Evolutionary conservation across 2,888 invertebrate genomes (phyloP).

Genomic region (Fabriciana adippe): DNA sequence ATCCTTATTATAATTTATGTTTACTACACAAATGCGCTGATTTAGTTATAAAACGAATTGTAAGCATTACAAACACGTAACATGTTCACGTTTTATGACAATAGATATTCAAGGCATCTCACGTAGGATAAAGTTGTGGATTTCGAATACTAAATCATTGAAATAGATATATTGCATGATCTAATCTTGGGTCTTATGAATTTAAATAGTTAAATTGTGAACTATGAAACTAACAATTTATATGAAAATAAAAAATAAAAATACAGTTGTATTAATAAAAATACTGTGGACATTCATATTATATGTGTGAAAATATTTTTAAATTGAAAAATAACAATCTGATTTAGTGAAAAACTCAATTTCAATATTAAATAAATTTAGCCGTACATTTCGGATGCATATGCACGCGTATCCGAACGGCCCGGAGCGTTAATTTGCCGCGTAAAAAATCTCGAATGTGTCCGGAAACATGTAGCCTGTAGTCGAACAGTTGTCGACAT

Average conservation of each 20-base stretch:
- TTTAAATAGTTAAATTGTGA: not conserved
- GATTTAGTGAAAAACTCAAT: slow-evolving; percentile 9
- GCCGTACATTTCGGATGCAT: slow-evolving; percentile 38
- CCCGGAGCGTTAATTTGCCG: slow-evolving; percentile 66
- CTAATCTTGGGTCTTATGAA: not conserved
- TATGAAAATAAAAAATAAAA: no score
- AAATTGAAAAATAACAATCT: not conserved
- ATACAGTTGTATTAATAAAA: no score
- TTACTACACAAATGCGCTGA: slow-evolving; percentile 13
- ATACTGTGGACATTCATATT: not conserved
- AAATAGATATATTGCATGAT: slow-evolving; percentile 12
- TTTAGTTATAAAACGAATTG: slow-evolving; percentile 25
- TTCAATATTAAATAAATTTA: slow-evolving; percentile 13
- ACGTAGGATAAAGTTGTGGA: slow-evolving; percentile 37
- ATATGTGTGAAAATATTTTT: not conserved
- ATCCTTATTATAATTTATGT: not conserved
- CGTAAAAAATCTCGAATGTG: slow-evolving; percentile 66
- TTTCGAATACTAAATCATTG: slow-evolving; percentile 23
- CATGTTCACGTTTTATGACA: slow-evolving; percentile 22
- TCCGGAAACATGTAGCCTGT: slow-evolving; percentile 74
- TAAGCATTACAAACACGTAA: slow-evolving; percentile 21
- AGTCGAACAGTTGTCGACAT: slow-evolving; percentile 80
- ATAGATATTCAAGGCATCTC: slow-evolving; percentile 36
- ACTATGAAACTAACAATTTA: no score
- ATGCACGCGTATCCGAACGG: slow-evolving; percentile 54